Evolutionary conservation across 2,113 vertebrate genomes (phyloP).

Genomic region (Atractosteus spatula): DNA sequence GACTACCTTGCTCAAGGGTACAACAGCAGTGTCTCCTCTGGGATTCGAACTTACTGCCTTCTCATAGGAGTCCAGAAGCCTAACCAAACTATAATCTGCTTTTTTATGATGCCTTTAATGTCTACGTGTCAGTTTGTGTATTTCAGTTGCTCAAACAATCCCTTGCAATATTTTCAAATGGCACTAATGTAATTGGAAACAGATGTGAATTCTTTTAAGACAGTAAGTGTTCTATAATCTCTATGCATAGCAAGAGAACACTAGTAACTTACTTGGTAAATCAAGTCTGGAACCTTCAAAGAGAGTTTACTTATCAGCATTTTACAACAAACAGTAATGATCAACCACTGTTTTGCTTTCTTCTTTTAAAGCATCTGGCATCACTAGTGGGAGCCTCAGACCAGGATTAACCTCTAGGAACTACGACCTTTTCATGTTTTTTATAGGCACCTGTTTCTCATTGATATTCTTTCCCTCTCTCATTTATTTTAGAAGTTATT

Average conservation of each 20-base stretch:
- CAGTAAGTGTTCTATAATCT: constrained; percentile 8
- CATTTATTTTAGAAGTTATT: constrained; percentile 10
- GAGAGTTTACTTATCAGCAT: not conserved
- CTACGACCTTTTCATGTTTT: constrained; percentile 42
- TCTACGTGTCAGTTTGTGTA: too few species aligned
- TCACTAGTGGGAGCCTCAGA: constrained; percentile 19
- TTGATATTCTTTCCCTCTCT: constrained; percentile 28
- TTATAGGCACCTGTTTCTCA: constrained; percentile 40
- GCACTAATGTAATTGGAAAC: constrained; percentile 1
- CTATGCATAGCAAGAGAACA: too few species aligned
- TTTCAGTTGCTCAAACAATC: too few species aligned
- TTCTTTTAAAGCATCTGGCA: constrained; percentile 9
- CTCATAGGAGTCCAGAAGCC: too few species aligned
- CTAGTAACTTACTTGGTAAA: too few species aligned
- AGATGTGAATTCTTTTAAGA: constrained; percentile 31
- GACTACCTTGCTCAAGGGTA: too few species aligned
- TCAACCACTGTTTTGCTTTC: constrained; percentile 4
- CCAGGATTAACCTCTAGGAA: constrained; percentile 31
- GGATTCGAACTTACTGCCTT: too few species aligned
- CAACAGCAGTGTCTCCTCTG: too few species aligned
- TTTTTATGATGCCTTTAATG: too few species aligned
- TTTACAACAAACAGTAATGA: constrained; percentile 8
- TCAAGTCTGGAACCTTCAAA: not conserved
- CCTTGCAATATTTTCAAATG: too few species aligned
- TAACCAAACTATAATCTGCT: too few species aligned